Evolutionary conservation across 1,140 invertebrate genomes (phyloP), one percentile per base, ranked within the genome.

Genomic region (Eciton burchellii): DNA sequence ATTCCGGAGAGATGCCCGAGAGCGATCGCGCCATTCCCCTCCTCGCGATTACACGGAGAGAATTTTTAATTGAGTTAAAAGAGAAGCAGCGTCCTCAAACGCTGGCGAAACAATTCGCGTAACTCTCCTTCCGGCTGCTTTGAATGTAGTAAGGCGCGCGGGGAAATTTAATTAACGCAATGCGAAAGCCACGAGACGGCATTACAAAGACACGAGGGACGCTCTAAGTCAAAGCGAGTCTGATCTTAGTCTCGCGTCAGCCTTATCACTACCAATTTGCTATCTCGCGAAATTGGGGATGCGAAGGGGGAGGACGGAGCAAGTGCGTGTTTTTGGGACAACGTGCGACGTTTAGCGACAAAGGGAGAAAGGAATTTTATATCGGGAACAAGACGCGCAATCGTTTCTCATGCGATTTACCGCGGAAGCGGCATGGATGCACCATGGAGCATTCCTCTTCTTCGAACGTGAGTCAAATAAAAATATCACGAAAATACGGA

Each of bases 21-120:
- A 24, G 65, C 41, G 24, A 47, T 59, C 41, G 26, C 24, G 5
- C 47, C 6, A 26, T n/a, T 49, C 35, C 35, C 35, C 35, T 35
- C 35, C 35, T 6, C 35, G 8, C 19, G 11, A 41, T 74, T 62
- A 62, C 12, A 12, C 47, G 49, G n/a, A 62, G n/a, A 35, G 26
- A 62, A 74, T 74, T 63, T 74, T 74, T 52, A 26, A 63, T 74
- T 52, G 63, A 63, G 19, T 49, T 74, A 52, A 63, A 49, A 63
- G n/a, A 21, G n/a, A 52, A n/a, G n/a, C n/a, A n/a, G n/a, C 57
- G 16, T 63, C 3, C 43, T 63, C 19, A 74, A 74, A 63, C 19
- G 0, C 41, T 12, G n/a, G 24, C 21, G 57, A 63, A 74, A 74
- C 56, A 73, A 47, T n/a, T 60, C 56, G 24, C 56, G 12, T 21